Base-by-base conservation (phyloP, 2,113 vertebrate species). In the Procavia capensis region DNA sequence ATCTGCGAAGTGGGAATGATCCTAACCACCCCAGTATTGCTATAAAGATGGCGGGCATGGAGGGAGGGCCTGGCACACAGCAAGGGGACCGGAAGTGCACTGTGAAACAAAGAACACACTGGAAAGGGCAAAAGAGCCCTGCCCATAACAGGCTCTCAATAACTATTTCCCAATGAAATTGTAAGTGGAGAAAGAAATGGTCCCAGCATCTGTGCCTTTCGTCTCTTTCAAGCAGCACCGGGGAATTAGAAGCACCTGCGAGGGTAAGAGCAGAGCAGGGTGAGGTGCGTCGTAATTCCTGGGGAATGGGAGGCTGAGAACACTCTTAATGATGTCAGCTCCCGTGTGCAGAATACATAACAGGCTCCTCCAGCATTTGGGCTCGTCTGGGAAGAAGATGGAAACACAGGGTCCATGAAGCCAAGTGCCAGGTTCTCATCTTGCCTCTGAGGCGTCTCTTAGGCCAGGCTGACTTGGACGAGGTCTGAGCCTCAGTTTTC, bases 291-390 rank as follows among this genome's bases (percentile, higher is more conserved):
- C 66, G 25, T 91, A 27, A 88, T 82, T 95, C 94, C 39, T 20
- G 43, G 63, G 94, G 68, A 47, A 16, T 1, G 20, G 84, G 82
- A 91, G 93, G 89, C 93, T 96, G 94, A 94, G 79, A 63, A n/a
- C 96, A 94, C 66, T 92, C 80, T 57, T 11, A 9, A 82, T 97
- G 96, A 97, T 6, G 34, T 96, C 97, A 97, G 47, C 75, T 29
- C 88, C 75, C 57, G 95, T 97, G 96, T 75, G 45, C 91, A 45
- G 96, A 95, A 95, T 97, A 36, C 74, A 95, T 95, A 74, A 92
- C 41, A 1, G 4, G 1, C 68, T 43, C 6, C 61, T n/a, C 82
- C 84, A 80, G 86, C 86, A 68, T 41, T 34, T 47, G 88, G 27
- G n/a, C 41, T 82, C 2, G 0, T 74, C 88, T 20, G 78, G 50